phyloP scores from a whole-genome alignment of 2,888 invertebrate species.

The Junonia oenone region DNA sequence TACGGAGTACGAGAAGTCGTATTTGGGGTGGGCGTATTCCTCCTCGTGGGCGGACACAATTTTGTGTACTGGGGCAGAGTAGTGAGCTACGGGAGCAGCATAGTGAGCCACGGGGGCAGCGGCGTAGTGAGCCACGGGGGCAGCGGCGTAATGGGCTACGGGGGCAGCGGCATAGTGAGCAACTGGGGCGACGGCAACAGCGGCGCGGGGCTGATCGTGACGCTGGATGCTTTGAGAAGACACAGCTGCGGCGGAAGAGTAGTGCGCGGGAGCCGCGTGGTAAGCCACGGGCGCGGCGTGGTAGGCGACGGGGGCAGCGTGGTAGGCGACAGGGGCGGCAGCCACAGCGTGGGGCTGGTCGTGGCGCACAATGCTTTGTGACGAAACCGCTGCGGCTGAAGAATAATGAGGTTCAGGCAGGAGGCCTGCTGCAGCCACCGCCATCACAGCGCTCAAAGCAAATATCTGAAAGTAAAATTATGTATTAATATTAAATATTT shows the following conservation, averaged over 20 bases:
- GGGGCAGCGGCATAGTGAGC: slow-evolving; percentile 32
- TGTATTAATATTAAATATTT: no score
- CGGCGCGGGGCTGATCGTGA: slow-evolving; percentile 40
- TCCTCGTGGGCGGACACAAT: slow-evolving; percentile 43
- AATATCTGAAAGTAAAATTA: slow-evolving; percentile 3
- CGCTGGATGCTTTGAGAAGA: slow-evolving; percentile 69
- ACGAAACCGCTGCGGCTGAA: slow-evolving; percentile 53
- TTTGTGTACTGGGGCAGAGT: slow-evolving; percentile 53
- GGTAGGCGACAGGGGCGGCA: slow-evolving; percentile 38
- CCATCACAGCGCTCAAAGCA: slow-evolving; percentile 56
- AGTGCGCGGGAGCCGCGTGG: slow-evolving; percentile 33
- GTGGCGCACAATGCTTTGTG: slow-evolving; percentile 58
- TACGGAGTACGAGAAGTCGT: slow-evolving; percentile 78
- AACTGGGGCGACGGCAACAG: slow-evolving; percentile 37
- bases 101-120: slow-evolving; percentile 29
- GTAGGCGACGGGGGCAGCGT: slow-evolving; percentile 39
- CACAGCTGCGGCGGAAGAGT: slow-evolving; percentile 34
- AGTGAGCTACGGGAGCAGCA: slow-evolving; percentile 37
- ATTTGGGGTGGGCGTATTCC: slow-evolving; percentile 67
- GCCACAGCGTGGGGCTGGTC: slow-evolving; percentile 33
- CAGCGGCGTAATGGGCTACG: slow-evolving; percentile 39
- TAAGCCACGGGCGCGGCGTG: slow-evolving; percentile 41
- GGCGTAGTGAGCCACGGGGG: slow-evolving; percentile 43
- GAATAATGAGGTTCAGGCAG: slow-evolving; percentile 58
- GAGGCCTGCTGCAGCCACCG: slow-evolving; percentile 59